Evolutionary conservation across 2,113 vertebrate species (phyloP).

Genomic region (Platycercus adscitus): DNA sequence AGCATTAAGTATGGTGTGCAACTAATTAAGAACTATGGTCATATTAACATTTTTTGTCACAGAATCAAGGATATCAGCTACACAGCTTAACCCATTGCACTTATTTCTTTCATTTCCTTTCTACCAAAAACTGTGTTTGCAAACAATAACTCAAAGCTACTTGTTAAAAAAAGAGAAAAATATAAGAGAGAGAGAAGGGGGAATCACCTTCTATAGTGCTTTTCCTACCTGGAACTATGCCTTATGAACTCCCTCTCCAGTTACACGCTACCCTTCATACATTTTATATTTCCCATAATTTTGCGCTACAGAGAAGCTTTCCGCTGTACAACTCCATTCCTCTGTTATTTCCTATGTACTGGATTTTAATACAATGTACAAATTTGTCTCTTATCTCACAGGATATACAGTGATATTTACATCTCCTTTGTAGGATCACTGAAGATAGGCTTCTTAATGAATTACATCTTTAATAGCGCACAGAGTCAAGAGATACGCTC

Average conservation of each 20-base stretch:
- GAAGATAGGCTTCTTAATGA: conserved; percentile 56
- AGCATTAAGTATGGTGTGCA: not conserved
- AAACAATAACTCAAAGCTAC: conserved; percentile 21
- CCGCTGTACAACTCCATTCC: not conserved
- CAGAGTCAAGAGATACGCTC: not conserved
- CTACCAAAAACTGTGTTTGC: conserved; percentile 10
- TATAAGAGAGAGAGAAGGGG: not conserved
- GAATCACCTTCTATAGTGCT: not conserved
- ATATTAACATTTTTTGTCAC: conserved; percentile 19
- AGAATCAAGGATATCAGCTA: conserved; percentile 27
- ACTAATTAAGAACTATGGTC: conserved; percentile 12
- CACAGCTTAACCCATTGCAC: not conserved
- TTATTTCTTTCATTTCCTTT: conserved; percentile 40
- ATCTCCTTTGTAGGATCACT: not conserved
- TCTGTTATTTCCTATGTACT: not conserved
- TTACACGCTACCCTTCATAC: not conserved
- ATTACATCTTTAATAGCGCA: conserved; percentile 44
- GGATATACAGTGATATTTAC: not conserved
- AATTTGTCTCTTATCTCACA: not conserved
- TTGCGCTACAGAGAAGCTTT: not conserved
- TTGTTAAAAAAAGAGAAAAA: not conserved
- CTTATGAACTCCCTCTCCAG: conserved; percentile 22
- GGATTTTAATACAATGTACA: not conserved
- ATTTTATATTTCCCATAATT: conserved; percentile 43
- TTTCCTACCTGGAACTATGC: not conserved